Evolutionary conservation across 2,797 vertebrate genomes (phyloP), one percentile per base, ranked within the genome.

Genomic region (Chelon labrosus): DNA sequence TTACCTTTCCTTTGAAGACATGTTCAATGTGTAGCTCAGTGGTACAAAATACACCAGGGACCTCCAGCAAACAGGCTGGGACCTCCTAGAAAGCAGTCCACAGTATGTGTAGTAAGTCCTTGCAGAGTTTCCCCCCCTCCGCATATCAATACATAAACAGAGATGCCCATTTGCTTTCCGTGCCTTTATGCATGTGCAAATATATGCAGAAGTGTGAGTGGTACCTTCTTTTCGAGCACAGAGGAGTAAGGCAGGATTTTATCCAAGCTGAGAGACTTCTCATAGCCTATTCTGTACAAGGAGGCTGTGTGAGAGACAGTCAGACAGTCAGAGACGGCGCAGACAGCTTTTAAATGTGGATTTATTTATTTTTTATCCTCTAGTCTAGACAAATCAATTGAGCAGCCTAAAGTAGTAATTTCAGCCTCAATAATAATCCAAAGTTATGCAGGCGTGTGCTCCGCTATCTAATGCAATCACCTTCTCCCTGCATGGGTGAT

Each of bases 161-260:
- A 47, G 7, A 16, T 61, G 25, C 14, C 14, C 14, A 17, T 50
- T 61, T 67, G 25, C 55, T 53, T 50, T 65, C 0, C 9, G 27
- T 56, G 35, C 20, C 8, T 65, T 70, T 14, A 38, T 72, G 60
- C 57, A 22, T 61, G 67, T 58, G 44, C 44, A 64, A 20, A 49
- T 65, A 10, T 50, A 38, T 62, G 16, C 57, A 58, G 20, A 16
- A 10, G 60, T 55, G 58, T 27, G 73, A 13, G 11, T 17, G 49
- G 37, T 82, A 94, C 94, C 94, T 93, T 93, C 72, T 88, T 94
- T 65, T 94, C 88, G 19, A 93, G 93, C 72, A 98, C 87, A 47
- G 97, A 96, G 0, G 98, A 96, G 84, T 96, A 97, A 0, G 96
- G 97, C 85, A 99, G 89, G 63, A 98, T 88, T 84, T 95, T 96